These are phyloP conservation scores for Zelleria hepariella DNA, from an alignment of 2,888 invertebrate genomes.

Conservation along the genomic window DNA sequence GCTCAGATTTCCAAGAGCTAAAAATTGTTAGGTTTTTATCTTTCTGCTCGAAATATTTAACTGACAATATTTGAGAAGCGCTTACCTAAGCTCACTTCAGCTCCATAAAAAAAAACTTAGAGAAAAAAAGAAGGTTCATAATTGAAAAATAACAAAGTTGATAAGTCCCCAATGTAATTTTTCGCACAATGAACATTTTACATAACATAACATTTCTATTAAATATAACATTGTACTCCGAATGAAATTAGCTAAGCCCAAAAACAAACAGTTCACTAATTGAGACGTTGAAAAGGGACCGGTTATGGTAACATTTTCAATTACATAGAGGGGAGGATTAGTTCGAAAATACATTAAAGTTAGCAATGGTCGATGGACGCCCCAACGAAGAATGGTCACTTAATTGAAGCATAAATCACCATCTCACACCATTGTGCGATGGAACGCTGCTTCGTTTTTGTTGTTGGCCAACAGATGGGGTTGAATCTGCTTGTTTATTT, in stretches of 20 bases:
- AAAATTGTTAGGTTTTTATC: too few species aligned
- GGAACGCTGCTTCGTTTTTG: neutral
- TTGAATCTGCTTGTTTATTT: constrained; percentile 29
- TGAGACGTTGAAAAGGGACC: constrained; percentile 40
- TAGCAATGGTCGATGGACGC: constrained; percentile 16
- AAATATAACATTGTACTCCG: constrained; percentile 33
- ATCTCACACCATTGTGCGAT: constrained; percentile 20
- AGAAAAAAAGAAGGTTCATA: constrained; percentile 8
- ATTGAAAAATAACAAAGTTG: constrained; percentile 32
- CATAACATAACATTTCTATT: constrained; percentile 45
- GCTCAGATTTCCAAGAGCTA: too few species aligned
- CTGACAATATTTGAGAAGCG: too few species aligned
- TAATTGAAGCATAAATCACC: constrained; percentile 66
- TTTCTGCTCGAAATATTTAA: too few species aligned
- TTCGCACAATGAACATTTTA: neutral
- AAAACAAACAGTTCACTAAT: constrained; percentile 63
- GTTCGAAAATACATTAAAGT: constrained; percentile 48
- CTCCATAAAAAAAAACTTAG: neutral
- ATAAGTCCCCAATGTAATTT: neutral
- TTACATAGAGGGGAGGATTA: constrained; percentile 40
- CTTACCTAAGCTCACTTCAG: too few species aligned
- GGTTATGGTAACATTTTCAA: constrained; percentile 35
- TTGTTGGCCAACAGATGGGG: constrained; percentile 47
- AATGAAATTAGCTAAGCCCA: constrained; percentile 47
- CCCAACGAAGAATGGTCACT: constrained; percentile 51